phyloP scores from a whole-genome alignment of 2,113 vertebrate genomes.

The Fulica atra region DNA sequence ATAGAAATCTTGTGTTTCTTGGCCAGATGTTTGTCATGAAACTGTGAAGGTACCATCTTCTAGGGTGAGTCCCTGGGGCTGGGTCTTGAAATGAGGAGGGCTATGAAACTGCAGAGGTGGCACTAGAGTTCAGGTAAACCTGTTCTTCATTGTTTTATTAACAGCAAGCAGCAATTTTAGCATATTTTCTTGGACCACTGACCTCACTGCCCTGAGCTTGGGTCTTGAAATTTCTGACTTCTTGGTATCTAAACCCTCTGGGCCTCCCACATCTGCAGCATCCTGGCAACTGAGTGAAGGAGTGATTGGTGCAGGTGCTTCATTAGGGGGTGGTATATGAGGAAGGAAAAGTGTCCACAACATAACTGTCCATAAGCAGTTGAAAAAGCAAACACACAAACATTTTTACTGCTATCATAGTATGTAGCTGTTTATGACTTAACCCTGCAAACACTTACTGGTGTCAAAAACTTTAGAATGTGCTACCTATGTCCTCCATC shows the following conservation, averaged over 20 bases:
- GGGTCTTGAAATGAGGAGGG: neutral
- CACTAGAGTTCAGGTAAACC: neutral
- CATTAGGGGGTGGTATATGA: neutral
- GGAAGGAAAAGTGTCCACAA: neutral
- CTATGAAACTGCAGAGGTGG: neutral
- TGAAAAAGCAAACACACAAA: neutral
- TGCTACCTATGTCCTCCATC: neutral
- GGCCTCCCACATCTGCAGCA: neutral
- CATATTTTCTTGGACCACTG: neutral
- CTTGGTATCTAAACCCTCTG: neutral
- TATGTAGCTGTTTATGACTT: neutral
- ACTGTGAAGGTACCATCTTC: neutral
- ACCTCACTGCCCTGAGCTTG: neutral
- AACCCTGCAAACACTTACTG: neutral
- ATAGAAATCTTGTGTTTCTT: neutral
- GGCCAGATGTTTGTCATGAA: neutral
- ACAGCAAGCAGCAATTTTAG: neutral
- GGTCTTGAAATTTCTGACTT: neutral
- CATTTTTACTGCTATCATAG: neutral
- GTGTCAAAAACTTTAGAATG: neutral
- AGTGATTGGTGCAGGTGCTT: neutral
- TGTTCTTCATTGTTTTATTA: neutral
- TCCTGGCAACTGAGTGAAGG: neutral
- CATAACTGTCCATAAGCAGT: neutral
- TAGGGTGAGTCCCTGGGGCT: neutral